Base-by-base conservation (phyloP, 1,140 invertebrate genomes). In the Drosophila biarmipes region DNA sequence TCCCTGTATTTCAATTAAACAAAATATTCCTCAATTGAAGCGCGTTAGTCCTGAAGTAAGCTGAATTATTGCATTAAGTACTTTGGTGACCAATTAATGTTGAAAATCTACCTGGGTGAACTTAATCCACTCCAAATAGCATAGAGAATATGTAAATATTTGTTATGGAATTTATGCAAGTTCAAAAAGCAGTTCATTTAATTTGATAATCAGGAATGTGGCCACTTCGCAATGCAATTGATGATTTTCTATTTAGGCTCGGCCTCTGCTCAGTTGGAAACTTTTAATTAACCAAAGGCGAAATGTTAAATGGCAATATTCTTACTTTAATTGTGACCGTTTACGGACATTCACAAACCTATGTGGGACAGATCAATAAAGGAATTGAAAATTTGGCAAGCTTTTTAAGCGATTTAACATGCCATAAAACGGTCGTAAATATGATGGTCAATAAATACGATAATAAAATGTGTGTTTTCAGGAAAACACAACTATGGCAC, bases 391-490 rank as follows among this genome's bases (percentile, higher is more conserved):
- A 79, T 66, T 64, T 62, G 61, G 52, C 38, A 56, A 53, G 72
- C 71, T 52, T 74, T 75, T 75, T 66, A 87, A 68, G 68, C 73
- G 64, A 78, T 74, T 86, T 80, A 77, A 80, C 68, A 78, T 74
- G 61, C 57, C 66, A 78, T 75, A 78, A 76, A 84, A 75, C 54
- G 42, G 56, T 62, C 59, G 63, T 86, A 86, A 86, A 86, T 86
- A 86, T 78, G 78, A 78, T 81, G 73, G 82, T 68, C 69, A 80
- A 86, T 86, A 86, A 86, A 86, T 80, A 67, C 68, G 81, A 86
- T 78, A 87, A 87, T 87, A 87, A 81, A 87, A 78, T 75, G 64
- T 38, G 35, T 43, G 17, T 56, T 73, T 67, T 56, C 52, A 68
- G 61, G 57, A 75, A 78, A 69, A 72, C 58, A 68, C 61, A 84